These are phyloP conservation scores for Myopa testacea DNA, from an alignment of 2,888 invertebrate genomes.

Conservation along the genomic window DNA sequence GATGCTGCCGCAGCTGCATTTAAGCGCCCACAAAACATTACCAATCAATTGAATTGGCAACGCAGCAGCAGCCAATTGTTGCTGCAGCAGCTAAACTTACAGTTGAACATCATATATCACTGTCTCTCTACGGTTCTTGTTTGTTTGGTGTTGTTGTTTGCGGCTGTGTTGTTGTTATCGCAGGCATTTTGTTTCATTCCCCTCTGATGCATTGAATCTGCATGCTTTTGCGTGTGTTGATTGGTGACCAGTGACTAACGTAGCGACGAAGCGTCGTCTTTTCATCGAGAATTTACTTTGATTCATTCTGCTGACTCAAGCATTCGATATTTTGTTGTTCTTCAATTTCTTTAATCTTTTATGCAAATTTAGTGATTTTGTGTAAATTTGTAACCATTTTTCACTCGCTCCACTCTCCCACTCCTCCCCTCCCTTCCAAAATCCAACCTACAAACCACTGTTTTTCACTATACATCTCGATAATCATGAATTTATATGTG, in stretches of 20 bases:
- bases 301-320: slow-evolving; percentile 9
- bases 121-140: neutral
- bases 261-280: no score
- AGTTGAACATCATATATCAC: no score
- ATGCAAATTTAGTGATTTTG: slow-evolving; percentile 10
- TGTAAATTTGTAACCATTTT: slow-evolving; percentile 25
- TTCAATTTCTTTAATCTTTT: no score
- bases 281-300: neutral
- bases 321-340: slow-evolving; percentile 12
- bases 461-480: no score
- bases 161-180: neutral
- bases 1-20: neutral
- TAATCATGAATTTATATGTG: no score
- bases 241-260: no score
- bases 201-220: neutral
- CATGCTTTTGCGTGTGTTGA: no score
- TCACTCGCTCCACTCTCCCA: no score
- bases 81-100: no score
- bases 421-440: no score
- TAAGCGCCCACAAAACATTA: no score
- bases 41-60: slow-evolving; percentile 26
- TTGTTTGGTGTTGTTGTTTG: neutral
- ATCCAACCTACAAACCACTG: no score
- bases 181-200: neutral
- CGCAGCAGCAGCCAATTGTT: neutral